Evolutionary conservation across 2,888 invertebrate genomes (phyloP).

Genomic region (Steinernema scapterisci): DNA sequence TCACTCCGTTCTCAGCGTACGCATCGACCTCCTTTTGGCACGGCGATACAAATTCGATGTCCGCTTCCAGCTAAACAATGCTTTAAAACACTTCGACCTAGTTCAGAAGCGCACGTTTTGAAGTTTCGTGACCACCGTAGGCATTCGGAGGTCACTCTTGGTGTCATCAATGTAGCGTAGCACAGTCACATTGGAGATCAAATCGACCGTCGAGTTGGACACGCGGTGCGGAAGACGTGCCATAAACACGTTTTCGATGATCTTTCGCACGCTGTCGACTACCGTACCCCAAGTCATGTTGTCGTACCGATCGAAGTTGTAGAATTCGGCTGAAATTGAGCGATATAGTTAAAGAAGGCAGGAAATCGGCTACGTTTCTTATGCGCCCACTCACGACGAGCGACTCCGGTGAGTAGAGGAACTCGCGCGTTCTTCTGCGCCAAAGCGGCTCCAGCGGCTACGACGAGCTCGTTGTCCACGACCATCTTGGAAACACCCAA

Average conservation of each 20-base stretch:
- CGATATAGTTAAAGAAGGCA: background rate
- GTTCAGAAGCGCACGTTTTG: slow-evolving; percentile 44
- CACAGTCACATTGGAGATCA: slow-evolving; percentile 65
- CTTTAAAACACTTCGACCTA: background rate
- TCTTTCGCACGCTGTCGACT: slow-evolving; percentile 57
- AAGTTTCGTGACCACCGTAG: slow-evolving; percentile 45
- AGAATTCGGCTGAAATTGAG: slow-evolving; percentile 59
- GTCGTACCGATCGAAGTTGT: slow-evolving; percentile 58
- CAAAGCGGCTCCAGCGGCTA: slow-evolving; percentile 52
- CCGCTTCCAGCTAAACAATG: slow-evolving; percentile 62
- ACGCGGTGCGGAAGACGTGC: slow-evolving; percentile 50
- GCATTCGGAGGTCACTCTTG: slow-evolving; percentile 48
- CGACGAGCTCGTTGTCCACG: slow-evolving; percentile 66
- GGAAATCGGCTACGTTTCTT: slow-evolving; percentile 58
- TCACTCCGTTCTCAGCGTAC: slow-evolving; percentile 54
- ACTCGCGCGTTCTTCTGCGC: slow-evolving; percentile 57
- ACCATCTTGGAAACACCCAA: slow-evolving; percentile 67
- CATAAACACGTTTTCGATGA: slow-evolving; percentile 58
- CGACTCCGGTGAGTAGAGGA: slow-evolving; percentile 67
- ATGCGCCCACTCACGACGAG: slow-evolving; percentile 66
- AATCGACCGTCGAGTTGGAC: slow-evolving; percentile 60
- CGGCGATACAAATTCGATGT: slow-evolving; percentile 67
- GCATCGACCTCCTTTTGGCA: slow-evolving; percentile 62
- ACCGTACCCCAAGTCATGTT: slow-evolving; percentile 49
- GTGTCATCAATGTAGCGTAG: slow-evolving; percentile 57